Percentiles rank a stretch among this genome's conserved stretches.
Conservation (phyloP, 2,888 invertebrate species). For the Eupithecia insigniata region DNA sequence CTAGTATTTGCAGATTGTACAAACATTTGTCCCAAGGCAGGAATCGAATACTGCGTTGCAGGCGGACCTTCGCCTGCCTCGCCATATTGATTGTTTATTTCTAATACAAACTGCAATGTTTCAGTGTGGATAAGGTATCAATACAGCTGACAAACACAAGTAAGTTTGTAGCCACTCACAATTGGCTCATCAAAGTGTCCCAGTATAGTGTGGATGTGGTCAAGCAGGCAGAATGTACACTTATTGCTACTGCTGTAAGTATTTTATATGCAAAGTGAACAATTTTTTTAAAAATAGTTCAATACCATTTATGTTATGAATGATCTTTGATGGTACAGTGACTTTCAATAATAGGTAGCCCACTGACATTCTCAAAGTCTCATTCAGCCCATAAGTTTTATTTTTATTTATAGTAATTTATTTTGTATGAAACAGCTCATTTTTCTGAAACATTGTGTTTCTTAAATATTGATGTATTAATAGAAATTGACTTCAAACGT, state of each 20-base stretch:
- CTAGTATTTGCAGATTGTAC: no score
- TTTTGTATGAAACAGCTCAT: neutral
- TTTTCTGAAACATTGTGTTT: neutral
- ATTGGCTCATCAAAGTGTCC: conserved; percentile 93
- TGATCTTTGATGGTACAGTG: no score
- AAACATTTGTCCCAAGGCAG: no score
- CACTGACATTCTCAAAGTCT: no score
- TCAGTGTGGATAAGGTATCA: conserved; percentile 89
- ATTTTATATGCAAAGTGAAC: neutral
- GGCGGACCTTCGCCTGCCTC: no score
- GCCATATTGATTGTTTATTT: no score
- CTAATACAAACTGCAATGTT: conserved; percentile 45
- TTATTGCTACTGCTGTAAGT: conserved; percentile 88
- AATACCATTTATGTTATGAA: no score
- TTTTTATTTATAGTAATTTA: neutral
- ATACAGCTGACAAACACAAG: conserved; percentile 88
- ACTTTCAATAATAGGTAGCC: no score
- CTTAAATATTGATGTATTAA: no score
- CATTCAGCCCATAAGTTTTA: neutral
- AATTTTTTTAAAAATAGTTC: neutral
- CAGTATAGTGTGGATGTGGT: conserved; percentile 89
- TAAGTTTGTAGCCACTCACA: conserved; percentile 90
- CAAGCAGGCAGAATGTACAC: conserved; percentile 90
- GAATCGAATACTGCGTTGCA: no score
- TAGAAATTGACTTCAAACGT: no score